Evolutionary conservation across 1,140 invertebrate species (phyloP).

Genomic region (Ganaspis sp.): DNA sequence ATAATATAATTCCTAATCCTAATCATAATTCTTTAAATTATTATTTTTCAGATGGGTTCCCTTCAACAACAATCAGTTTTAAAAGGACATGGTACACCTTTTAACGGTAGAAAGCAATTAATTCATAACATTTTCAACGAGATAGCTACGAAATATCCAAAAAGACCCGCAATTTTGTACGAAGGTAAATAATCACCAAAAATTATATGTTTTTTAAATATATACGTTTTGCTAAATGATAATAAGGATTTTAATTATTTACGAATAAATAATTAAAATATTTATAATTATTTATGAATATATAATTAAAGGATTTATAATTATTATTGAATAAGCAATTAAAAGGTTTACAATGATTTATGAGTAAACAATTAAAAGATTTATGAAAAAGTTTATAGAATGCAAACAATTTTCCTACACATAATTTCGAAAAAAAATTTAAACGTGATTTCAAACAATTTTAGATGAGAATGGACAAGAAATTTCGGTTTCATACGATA

Average conservation of each 20-base stretch:
- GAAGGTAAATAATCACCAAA: slow-evolving; percentile 70
- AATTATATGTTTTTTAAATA: slow-evolving; percentile 4
- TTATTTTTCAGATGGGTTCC: slow-evolving; percentile 78
- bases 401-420: neutral
- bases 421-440: neutral
- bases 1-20: too few relatives aligned
- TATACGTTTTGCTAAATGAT: neutral
- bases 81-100: slow-evolving; percentile 74
- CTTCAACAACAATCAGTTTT: slow-evolving; percentile 81
- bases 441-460: slow-evolving; percentile 31
- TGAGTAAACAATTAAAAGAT: too few relatives aligned
- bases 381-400: too few relatives aligned
- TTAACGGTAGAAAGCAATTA: slow-evolving; percentile 66
- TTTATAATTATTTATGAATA: too few relatives aligned
- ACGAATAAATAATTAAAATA: too few relatives aligned
- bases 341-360: too few relatives aligned
- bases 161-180: slow-evolving; percentile 77
- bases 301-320: too few relatives aligned
- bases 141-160: slow-evolving; percentile 63
- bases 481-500: slow-evolving; percentile 75
- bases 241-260: too few relatives aligned
- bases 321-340: too few relatives aligned
- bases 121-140: slow-evolving; percentile 78
- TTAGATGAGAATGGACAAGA: slow-evolving; percentile 73
- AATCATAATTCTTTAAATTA: too few relatives aligned